Base-by-base conservation (phyloP, 2,797 vertebrate genomes). In the Erpetoichthys calabaricus region DNA sequence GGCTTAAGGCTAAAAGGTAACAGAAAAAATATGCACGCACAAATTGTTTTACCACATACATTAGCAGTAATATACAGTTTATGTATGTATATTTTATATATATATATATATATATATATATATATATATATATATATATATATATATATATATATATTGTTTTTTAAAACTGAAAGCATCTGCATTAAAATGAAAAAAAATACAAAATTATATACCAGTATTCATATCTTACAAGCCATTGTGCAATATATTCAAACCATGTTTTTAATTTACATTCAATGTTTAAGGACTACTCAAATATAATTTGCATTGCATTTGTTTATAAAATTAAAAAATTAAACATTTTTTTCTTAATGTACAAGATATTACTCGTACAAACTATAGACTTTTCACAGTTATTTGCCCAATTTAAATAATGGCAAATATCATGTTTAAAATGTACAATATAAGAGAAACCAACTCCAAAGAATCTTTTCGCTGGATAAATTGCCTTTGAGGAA, bases 191-290 rank as follows among this genome's bases (percentile, higher is more conserved):
- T 59, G 10, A 59, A 63, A 53, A 56, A 6, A 45, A 60, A 53
- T 57, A 63, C 55, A 63, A 63, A 63, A 63, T 63, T 56, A 56
- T 44, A 56, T 9, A 25, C 25, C 25, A 25, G 25, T 25, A 53
- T 51, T 42, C 45, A 55, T 58, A 53, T 56, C 62, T 65, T 64
- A 62, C 60, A 65, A 62, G 55, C 52, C 57, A 56, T 50, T 50
- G 44, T 7, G 44, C 51, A 55, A 58, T 56, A 60, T 55, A 61
- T 60, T 51, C 45, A 55, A 59, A 57, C 47, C 49, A 63, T 5
- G 47, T 51, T 65, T 45, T 60, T 44, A 46, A 62, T 58, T 62
- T 60, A 60, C 58, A 60, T 58, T 62, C 61, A 60, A 25, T 59
- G 51, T 45, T 52, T 51, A 60, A 60, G 56, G 45, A 58, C 25